phyloP scores from a whole-genome alignment of 2,888 invertebrate species.

The Romanomermis culicivorax region DNA sequence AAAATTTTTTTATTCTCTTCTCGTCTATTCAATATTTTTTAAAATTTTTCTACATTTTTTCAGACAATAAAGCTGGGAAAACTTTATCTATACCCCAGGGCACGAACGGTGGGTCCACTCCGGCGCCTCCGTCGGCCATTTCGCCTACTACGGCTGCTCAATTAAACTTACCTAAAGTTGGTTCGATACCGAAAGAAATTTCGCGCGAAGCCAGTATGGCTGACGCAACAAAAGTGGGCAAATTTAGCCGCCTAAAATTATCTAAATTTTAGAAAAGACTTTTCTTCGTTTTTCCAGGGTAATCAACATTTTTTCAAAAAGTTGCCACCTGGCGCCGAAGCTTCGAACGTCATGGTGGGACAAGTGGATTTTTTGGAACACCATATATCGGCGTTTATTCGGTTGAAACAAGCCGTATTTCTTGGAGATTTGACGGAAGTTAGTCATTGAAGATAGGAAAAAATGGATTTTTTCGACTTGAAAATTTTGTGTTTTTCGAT shows the following conservation, averaged over 20 bases:
- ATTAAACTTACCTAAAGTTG: conserved; percentile 21
- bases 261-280: neutral
- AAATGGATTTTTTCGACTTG: neutral
- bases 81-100: too few species aligned
- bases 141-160: neutral
- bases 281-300: conserved; percentile 36
- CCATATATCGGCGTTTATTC: conserved; percentile 72
- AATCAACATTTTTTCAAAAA: conserved; percentile 85
- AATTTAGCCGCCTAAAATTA: neutral
- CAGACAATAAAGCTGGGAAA: too few species aligned
- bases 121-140: neutral
- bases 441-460: neutral
- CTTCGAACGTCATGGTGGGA: conserved; percentile 87
- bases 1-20: too few species aligned
- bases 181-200: conserved; percentile 23
- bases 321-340: conserved; percentile 85
- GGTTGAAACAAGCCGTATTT: conserved; percentile 60
- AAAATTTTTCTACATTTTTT: too few species aligned
- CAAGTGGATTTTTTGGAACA: conserved; percentile 86
- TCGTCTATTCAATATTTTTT: too few species aligned
- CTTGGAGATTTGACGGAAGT: conserved; percentile 93
- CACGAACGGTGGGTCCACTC: too few species aligned
- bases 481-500: neutral
- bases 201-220: conserved; percentile 14
- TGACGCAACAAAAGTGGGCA: neutral